Conservation (phyloP, 2,888 invertebrate species). For the Drosophila mimetica region DNA sequence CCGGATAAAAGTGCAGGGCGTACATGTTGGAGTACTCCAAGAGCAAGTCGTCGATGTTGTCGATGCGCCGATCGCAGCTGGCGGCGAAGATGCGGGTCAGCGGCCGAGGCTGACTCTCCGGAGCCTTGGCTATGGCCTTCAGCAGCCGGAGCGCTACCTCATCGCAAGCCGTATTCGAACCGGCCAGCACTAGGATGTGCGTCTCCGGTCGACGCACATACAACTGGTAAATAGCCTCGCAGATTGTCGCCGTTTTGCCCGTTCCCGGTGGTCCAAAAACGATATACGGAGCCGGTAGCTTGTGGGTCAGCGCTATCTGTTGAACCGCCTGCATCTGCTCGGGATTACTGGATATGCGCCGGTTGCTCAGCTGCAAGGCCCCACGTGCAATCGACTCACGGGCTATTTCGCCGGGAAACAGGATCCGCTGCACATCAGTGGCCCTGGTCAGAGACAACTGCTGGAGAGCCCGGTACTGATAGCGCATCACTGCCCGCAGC, state of each 20-base stretch:
- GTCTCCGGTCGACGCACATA: constrained; percentile 79
- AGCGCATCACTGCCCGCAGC: constrained; percentile 68
- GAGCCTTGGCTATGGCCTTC: constrained; percentile 60
- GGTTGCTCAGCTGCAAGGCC: constrained; percentile 41
- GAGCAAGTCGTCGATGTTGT: constrained; percentile 80
- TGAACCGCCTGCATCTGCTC: constrained; percentile 88
- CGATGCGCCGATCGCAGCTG: constrained; percentile 81
- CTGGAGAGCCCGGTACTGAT: constrained; percentile 79
- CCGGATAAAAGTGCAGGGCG: constrained; percentile 82
- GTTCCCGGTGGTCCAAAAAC: constrained; percentile 89
- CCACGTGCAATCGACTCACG: constrained; percentile 11
- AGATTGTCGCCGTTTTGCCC: constrained; percentile 89
- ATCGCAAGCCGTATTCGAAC: constrained; percentile 90
- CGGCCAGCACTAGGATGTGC: constrained; percentile 87
- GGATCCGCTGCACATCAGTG: constrained; percentile 55
- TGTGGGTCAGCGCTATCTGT: constrained; percentile 86
- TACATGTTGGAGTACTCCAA: constrained; percentile 85
- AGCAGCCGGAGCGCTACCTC: constrained; percentile 86
- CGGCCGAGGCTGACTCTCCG: constrained; percentile 48
- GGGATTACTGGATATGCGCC: constrained; percentile 85
- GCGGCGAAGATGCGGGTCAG: constrained; percentile 85
- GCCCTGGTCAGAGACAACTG: constrained; percentile 43
- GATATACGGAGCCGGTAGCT: constrained; percentile 89
- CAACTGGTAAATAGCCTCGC: constrained; percentile 89
- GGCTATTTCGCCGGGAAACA: constrained; percentile 52